Conservation (phyloP, 2,113 vertebrate species). For the Hippocampus guttulatus region DNA sequence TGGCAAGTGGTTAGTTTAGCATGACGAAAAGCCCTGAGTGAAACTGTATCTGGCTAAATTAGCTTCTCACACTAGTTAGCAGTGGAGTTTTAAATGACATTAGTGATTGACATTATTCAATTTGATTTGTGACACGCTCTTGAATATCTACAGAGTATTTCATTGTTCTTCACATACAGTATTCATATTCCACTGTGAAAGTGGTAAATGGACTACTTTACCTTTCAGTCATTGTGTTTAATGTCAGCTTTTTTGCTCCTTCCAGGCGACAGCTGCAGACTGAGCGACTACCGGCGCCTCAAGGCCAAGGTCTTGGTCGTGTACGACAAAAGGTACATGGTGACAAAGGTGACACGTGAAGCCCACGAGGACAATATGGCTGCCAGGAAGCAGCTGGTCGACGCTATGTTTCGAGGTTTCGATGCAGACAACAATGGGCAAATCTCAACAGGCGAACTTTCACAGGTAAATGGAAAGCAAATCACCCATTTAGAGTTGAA, state of each 20-base stretch:
- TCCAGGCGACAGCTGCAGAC: slow-evolving; percentile 85
- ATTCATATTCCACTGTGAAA: not conserved
- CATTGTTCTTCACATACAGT: not conserved
- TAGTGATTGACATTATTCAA: not conserved
- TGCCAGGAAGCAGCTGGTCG: slow-evolving; percentile 81
- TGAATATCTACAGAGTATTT: not conserved
- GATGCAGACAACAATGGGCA: slow-evolving; percentile 81
- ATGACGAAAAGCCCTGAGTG: not conserved
- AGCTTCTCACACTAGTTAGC: not conserved
- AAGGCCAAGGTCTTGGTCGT: slow-evolving; percentile 84
- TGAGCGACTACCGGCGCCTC: slow-evolving; percentile 80
- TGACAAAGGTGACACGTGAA: slow-evolving; percentile 65
- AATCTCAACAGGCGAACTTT: slow-evolving; percentile 84
- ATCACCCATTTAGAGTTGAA: not conserved
- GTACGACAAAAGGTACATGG: slow-evolving; percentile 76
- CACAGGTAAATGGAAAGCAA: slow-evolving; percentile 75
- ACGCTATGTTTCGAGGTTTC: slow-evolving; percentile 88
- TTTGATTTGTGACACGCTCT: not conserved
- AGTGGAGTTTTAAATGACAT: not conserved
- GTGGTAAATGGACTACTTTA: not conserved
- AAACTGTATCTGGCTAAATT: not conserved
- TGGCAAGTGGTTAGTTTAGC: too few relatives aligned
- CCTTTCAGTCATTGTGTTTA: not conserved
- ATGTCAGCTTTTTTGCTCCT: not conserved
- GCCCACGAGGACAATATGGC: slow-evolving; percentile 71